phyloP scores from a whole-genome alignment of 2,797 vertebrate species.

The Crypturellus tataupa region DNA sequence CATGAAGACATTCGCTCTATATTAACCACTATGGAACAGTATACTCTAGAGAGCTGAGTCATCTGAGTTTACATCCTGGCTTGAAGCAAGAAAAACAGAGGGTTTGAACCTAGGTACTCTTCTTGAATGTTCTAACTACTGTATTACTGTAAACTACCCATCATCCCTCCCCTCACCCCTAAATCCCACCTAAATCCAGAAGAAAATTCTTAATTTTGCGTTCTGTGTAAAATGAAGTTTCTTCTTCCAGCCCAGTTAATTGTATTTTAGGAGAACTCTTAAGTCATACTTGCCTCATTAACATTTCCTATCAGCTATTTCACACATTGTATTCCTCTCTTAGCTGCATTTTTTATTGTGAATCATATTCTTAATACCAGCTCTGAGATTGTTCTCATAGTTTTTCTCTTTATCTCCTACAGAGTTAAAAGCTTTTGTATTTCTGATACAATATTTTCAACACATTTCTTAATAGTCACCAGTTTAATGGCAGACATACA shows the following conservation, averaged over 20 bases:
- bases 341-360: background rate
- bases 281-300: background rate
- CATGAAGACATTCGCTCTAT: background rate
- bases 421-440: background rate
- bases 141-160: background rate
- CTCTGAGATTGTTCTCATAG: background rate
- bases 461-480: background rate
- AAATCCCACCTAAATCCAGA: background rate
- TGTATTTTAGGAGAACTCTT: background rate
- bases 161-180: background rate
- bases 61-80: background rate
- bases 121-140: background rate
- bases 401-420: background rate
- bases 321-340: background rate
- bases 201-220: background rate
- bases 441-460: background rate
- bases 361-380: background rate
- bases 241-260: background rate
- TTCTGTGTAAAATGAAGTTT: background rate
- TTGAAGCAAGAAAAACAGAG: background rate
- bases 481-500: background rate
- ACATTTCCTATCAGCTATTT: background rate
- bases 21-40: background rate
- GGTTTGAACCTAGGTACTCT: background rate
- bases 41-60: background rate